Evolutionary conservation across 2,797 vertebrate genomes (phyloP), one percentile per base, ranked within the genome.

Genomic region (Enteromius mattozi): DNA sequence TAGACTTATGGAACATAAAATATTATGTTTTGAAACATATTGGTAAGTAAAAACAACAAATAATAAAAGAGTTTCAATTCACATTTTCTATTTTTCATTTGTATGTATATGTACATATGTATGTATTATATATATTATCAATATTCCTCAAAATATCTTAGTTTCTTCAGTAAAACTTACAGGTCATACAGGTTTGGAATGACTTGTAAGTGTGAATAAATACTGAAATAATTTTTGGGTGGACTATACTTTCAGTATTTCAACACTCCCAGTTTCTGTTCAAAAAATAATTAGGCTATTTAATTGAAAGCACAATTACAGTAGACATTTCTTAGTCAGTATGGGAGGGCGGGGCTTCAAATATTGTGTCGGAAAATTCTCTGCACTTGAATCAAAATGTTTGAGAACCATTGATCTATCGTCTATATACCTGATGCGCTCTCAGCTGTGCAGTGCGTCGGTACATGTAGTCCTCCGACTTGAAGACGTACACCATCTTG

Each of bases 401-500:
- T 16, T 9, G 49, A 76, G 33, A 56, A 59, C 56, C 75, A 81
- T 2, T 49, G 40, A 14, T 42, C n/a, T 7, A 9, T 37, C 30
- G 21, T 78, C 59, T 33, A 12, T 88, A 89, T 91, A 99, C 98
- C 97, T 99, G 97, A 88, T 99, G 98, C 83, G 98, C 98, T 84
- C 98, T 94, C 12, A 97, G 96, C 88, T 99, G 94, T 0, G 98
- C 98, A 0, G 98, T 99, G 91, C 98, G 97, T 71, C 98, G 93
- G 94, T 99, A 99, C 98, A 99, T 98, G 92, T 98, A 99, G 93
- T 99, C 98, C 86, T 99, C 98, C 0, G 98, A 99, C 88, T 99
- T 99, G 95, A 99, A 99, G 87, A 99, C 98, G 0, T 99, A 99
- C 45, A 99, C 98, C 98, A 99, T 99, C 95, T 99, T 99, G 91